A percentile compares a stretch with the other conserved stretches of the same genome.
These are phyloP conservation scores for Anolis carolinensis DNA, from an alignment of 2,113 vertebrate species.

Conservation along the genomic window DNA sequence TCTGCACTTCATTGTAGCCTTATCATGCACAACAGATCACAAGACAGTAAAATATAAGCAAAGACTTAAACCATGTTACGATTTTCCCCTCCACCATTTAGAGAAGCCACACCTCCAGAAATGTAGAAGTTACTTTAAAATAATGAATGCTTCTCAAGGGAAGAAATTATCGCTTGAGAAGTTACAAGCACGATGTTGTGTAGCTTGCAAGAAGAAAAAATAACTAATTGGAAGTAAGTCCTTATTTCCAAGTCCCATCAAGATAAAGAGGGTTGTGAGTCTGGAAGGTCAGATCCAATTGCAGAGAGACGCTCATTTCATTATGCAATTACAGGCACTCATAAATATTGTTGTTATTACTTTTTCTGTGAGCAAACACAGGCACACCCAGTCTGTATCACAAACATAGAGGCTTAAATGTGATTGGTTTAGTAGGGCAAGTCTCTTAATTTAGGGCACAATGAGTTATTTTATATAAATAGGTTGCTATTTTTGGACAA, in stretches of 20 bases:
- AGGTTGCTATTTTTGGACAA: not conserved
- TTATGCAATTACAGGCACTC: not conserved
- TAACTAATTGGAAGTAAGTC: not conserved
- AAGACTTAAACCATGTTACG: too few species aligned
- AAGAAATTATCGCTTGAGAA: too few species aligned
- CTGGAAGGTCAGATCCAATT: not conserved
- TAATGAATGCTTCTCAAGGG: too few species aligned
- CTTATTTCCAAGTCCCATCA: not conserved
- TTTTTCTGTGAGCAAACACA: not conserved
- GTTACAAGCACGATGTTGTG: not conserved
- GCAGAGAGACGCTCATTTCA: not conserved
- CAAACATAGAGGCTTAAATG: not conserved
- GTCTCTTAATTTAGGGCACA: not conserved
- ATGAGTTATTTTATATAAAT: not conserved
- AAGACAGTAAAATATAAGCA: too few species aligned
- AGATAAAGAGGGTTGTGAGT: not conserved
- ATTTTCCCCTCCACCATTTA: too few species aligned
- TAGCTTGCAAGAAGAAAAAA: not conserved
- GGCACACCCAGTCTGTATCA: constrained; percentile 3
- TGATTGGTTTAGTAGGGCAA: not conserved
- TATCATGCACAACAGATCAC: too few species aligned
- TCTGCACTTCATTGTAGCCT: too few species aligned
- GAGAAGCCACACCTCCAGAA: too few species aligned
- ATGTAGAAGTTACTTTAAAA: too few species aligned
- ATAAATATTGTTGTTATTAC: constrained; percentile 11